A percentile compares a stretch with the other conserved stretches of the same genome.
Evolutionary conservation across 2,113 vertebrate genomes (phyloP).

Genomic region (Dasyornis broadbenti): DNA sequence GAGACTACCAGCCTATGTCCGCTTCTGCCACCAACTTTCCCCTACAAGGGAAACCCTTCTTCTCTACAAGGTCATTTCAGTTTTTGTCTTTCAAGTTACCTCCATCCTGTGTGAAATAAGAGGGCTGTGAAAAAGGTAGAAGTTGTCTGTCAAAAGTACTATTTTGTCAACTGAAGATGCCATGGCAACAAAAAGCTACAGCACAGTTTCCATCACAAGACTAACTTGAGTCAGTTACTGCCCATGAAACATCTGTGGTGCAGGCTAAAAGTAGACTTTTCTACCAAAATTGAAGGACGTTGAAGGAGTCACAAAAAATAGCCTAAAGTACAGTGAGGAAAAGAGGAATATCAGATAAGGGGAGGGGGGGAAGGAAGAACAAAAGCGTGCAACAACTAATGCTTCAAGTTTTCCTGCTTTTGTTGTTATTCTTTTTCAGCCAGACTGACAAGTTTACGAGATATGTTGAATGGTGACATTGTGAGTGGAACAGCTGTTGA

Average conservation of each 20-base stretch:
- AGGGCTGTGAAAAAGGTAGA: not conserved
- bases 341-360: not conserved
- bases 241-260: constrained; percentile 45
- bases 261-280: constrained; percentile 18
- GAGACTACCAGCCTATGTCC: fast-evolving
- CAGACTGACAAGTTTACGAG: not conserved
- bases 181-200: constrained; percentile 9
- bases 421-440: not conserved
- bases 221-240: constrained; percentile 26
- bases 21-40: not conserved
- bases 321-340: not conserved
- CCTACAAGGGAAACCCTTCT: not conserved
- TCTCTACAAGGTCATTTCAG: not conserved
- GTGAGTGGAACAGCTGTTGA: not conserved
- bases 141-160: not conserved
- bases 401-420: not conserved
- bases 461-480: not conserved
- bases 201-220: constrained; percentile 17
- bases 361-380: not conserved
- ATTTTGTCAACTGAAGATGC: constrained; percentile 25
- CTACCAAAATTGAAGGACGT: not conserved
- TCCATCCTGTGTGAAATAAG: not conserved
- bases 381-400: not conserved
- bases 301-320: constrained; percentile 2
- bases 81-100: not conserved